Base-by-base conservation (phyloP, 2,888 invertebrate genomes). In the Heteromyza rotundicornis region DNA sequence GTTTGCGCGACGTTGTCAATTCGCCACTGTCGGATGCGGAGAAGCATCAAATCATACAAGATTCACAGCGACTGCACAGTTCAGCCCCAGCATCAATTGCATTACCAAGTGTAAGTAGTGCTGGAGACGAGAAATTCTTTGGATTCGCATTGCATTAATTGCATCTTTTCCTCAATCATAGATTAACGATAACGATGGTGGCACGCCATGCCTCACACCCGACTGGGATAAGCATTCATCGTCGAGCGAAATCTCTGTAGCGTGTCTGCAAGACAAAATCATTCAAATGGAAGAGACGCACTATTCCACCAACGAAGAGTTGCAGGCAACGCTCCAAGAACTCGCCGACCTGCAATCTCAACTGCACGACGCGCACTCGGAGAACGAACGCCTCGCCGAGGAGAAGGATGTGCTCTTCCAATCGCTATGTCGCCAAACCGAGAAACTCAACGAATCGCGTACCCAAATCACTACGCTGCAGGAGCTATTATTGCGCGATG, bases 201-300 rank as follows among this genome's bases (percentile, higher is more conserved):
- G 87, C 70, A 89, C 89, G 17, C 88, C 90, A n/a, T 90, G 89
- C 62, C 86, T 89, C 66, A 91, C 91, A 8, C 92, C 92, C 7
- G 94, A 94, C 70, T 96, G 96, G 96, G 95, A 96, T 84, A 94
- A 94, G 81, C 92, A 94, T 82, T 94, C 94, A 61, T 92, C 91
- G 50, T 92, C 94, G 65, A 94, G 94, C 82, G 95, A 96, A 84
- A 90, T 95, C 60, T 92, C 93, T 2, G 94, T 96, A 66, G 95
- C 95, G 19, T 95, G 95, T 80, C 86, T 95, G 66, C 96, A 96
- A 84, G 96, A 96, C 80, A 89, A 95, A 78, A 95, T 96, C 73
- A 87, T 94, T 80, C 78, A 83, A 75, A 84, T 84, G 84, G 84
- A 84, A 68, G 83, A 84, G 68, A 84, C 83, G 1, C 82, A 83